Evolutionary conservation across 2,113 vertebrate genomes (phyloP).

Genomic region (Prunella himalayana): DNA sequence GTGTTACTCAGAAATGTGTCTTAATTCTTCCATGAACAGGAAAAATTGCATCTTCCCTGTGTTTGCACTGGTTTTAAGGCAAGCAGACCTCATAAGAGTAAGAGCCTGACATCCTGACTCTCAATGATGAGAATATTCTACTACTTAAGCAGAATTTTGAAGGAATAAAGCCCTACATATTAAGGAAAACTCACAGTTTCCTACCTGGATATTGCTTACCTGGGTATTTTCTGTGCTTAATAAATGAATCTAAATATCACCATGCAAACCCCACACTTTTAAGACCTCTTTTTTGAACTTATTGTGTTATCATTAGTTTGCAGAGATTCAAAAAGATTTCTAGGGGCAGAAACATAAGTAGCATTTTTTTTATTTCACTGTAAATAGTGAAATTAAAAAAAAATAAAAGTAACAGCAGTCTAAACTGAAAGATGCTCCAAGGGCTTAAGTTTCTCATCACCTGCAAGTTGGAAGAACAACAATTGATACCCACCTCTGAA

Average conservation of each 20-base stretch:
- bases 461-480: background rate
- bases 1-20: background rate
- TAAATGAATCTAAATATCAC: background rate
- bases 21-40: background rate
- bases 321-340: background rate
- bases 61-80: background rate
- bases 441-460: background rate
- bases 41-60: background rate
- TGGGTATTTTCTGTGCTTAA: background rate
- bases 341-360: background rate
- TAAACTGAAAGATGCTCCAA: background rate
- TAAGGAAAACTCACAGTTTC: background rate
- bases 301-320: background rate
- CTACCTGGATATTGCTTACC: background rate
- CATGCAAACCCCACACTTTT: background rate
- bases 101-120: background rate
- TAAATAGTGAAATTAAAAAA: background rate
- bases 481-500: conserved; percentile 70
- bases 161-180: background rate
- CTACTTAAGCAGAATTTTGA: background rate
- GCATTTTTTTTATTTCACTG: too few species aligned
- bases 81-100: background rate
- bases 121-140: background rate
- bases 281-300: background rate
- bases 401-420: background rate